A percentile compares a stretch with the other conserved stretches of the same genome.
Evolutionary conservation across 2,797 vertebrate species (phyloP).

Genomic region (Siniperca undulata): DNA sequence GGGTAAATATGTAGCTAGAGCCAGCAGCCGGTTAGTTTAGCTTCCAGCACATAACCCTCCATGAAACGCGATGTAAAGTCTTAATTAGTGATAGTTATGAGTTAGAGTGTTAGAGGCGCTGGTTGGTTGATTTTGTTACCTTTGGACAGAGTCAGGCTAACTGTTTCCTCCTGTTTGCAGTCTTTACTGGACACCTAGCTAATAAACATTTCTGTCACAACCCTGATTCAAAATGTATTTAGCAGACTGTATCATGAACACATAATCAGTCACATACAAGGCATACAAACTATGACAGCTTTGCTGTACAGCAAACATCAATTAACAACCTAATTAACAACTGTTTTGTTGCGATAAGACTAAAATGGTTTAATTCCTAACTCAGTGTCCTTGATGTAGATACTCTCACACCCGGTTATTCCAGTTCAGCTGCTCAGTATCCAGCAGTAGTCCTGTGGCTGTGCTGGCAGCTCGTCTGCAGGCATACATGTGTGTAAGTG

Average conservation of each 20-base stretch:
- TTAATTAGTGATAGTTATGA: background rate
- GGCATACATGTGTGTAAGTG: background rate
- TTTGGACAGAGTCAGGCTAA: background rate
- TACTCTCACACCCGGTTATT: background rate
- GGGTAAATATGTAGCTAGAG: no score
- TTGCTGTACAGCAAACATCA: background rate
- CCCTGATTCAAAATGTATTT: background rate
- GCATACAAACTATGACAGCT: background rate
- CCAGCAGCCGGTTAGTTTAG: background rate
- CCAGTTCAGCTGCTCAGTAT: background rate
- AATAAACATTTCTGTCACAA: background rate
- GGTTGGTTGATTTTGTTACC: background rate
- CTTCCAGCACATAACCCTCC: background rate
- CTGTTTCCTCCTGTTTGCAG: no score
- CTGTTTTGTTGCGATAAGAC: background rate
- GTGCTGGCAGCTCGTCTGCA: constrained; percentile 8
- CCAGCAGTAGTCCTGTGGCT: background rate
- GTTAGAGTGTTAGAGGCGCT: background rate
- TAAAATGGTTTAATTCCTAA: no score
- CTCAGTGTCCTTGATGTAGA: background rate
- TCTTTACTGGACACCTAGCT: background rate
- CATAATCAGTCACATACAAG: background rate
- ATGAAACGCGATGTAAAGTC: background rate
- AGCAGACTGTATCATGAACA: background rate
- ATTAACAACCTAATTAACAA: no score